Evolutionary conservation across 2,888 invertebrate species (phyloP).

Genomic region (Sussaba pulchella): DNA sequence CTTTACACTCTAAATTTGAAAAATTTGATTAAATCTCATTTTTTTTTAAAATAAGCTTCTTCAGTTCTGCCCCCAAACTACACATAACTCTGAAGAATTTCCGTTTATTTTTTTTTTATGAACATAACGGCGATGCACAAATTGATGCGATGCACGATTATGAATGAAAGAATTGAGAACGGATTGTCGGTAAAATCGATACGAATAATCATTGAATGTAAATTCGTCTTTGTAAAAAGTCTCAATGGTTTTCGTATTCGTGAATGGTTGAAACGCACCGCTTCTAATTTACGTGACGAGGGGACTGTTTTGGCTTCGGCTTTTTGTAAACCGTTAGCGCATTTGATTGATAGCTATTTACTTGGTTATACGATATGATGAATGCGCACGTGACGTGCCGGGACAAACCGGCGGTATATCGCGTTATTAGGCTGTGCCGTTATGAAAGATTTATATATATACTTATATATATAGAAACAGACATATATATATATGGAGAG

Average conservation of each 20-base stretch:
- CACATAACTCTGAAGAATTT: too few relatives aligned
- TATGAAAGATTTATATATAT: too few relatives aligned
- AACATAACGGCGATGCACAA: too few relatives aligned
- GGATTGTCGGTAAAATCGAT: neutral
- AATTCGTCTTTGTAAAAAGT: constrained; percentile 58
- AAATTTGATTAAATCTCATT: too few relatives aligned
- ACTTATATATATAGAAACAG: too few relatives aligned
- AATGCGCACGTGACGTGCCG: constrained; percentile 41
- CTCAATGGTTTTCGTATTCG: constrained; percentile 34
- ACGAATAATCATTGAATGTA: neutral
- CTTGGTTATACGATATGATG: constrained; percentile 69
- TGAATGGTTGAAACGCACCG: constrained; percentile 39
- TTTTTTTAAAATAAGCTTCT: too few relatives aligned
- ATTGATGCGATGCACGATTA: too few relatives aligned
- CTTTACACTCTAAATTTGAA: too few relatives aligned
- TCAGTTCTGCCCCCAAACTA: too few relatives aligned
- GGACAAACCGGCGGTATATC: constrained; percentile 44
- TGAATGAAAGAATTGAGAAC: neutral
- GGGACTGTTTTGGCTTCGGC: constrained; percentile 46
- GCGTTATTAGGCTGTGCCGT: neutral
- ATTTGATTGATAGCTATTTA: constrained; percentile 77
- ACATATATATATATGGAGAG: too few relatives aligned
- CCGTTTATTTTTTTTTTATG: too few relatives aligned
- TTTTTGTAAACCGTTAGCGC: constrained; percentile 58
- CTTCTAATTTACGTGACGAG: constrained; percentile 67